These are phyloP conservation scores for Setophaga petechia DNA, from an alignment of 2,113 vertebrate genomes.

Conservation along the genomic window DNA sequence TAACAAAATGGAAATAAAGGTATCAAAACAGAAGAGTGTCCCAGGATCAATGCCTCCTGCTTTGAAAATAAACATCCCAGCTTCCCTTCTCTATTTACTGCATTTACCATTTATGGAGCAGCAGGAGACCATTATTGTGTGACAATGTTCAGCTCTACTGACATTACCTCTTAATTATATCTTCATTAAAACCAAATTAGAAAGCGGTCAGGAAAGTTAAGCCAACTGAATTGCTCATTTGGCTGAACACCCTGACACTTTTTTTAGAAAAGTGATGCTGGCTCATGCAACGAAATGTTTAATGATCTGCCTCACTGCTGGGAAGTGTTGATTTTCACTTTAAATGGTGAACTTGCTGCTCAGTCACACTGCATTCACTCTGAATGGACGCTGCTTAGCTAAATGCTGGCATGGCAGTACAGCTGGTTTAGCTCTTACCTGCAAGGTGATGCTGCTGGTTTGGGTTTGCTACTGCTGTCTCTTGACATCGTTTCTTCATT, in stretches of 20 bases:
- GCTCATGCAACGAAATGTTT: slow-evolving; percentile 17
- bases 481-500: background rate
- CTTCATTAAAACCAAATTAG: slow-evolving; percentile 70
- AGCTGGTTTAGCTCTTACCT: background rate
- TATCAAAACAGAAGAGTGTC: slow-evolving; percentile 15
- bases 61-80: slow-evolving; percentile 2
- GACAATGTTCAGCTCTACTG: slow-evolving; percentile 57
- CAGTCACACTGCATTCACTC: background rate
- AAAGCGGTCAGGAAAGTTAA: slow-evolving; percentile 60
- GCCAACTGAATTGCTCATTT: slow-evolving; percentile 59
- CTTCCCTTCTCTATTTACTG: slow-evolving; percentile 48
- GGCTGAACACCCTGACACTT: slow-evolving; percentile 18
- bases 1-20: background rate
- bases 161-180: slow-evolving; percentile 69
- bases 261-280: slow-evolving; percentile 43
- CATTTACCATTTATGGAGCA: slow-evolving; percentile 44
- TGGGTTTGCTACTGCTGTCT: background rate
- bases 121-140: slow-evolving; percentile 55
- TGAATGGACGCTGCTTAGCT: background rate
- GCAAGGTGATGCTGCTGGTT: background rate
- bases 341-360: slow-evolving; percentile 12
- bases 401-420: background rate
- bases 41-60: slow-evolving; percentile 6
- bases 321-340: slow-evolving; percentile 48
- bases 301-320: slow-evolving; percentile 6